phyloP scores from a whole-genome alignment of 2,888 invertebrate genomes.

The Limnephilus marmoratus region DNA sequence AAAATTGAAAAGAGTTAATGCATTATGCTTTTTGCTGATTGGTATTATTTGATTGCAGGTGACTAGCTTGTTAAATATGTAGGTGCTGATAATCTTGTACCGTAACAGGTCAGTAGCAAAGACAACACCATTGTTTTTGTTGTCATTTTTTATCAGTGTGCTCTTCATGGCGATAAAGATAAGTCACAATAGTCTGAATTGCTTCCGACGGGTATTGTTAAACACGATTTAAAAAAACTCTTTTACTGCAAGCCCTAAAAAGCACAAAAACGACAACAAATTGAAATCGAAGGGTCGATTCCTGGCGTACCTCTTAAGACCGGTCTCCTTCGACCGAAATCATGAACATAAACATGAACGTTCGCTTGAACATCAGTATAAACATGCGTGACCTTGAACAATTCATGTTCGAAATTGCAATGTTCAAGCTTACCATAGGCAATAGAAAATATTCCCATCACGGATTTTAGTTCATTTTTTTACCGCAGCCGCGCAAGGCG shows the following conservation, averaged over 20 bases:
- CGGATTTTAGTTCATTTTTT: no score
- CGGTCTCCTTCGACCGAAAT: no score
- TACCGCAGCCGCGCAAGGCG: no score
- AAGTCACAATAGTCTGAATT: slow-evolving; percentile 9
- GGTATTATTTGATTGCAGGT: not conserved
- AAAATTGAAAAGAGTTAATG: not conserved
- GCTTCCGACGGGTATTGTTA: slow-evolving; percentile 10
- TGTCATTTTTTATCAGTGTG: slow-evolving; percentile 2
- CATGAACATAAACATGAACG: no score
- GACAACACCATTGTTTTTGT: not conserved
- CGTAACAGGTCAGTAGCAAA: slow-evolving; percentile 47
- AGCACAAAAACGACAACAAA: not conserved
- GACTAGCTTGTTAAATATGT: not conserved
- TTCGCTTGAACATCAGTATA: no score
- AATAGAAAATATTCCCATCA: no score
- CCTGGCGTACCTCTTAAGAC: not conserved
- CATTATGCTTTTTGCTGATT: not conserved
- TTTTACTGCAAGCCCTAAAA: not conserved
- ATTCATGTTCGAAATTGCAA: no score
- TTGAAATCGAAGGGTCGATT: not conserved
- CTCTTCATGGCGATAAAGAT: not conserved
- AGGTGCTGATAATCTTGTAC: not conserved
- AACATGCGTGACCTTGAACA: no score
- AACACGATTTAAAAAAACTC: not conserved
- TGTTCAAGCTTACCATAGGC: no score